Base-by-base conservation (phyloP, 1,140 invertebrate species). In the Drosophila dunni region DNA sequence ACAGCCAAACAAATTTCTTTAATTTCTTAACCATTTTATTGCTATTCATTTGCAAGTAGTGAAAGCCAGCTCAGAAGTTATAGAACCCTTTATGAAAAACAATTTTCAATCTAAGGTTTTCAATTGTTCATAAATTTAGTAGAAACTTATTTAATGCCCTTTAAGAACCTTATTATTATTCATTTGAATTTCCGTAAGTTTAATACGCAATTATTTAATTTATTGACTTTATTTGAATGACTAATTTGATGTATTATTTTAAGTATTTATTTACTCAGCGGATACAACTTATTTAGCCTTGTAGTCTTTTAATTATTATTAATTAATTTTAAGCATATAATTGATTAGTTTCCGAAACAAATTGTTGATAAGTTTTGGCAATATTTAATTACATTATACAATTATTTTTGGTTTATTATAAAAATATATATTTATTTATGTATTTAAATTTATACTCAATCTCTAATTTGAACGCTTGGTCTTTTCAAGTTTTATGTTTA, bases 1-100 rank as follows among this genome's bases (percentile, higher is more conserved):
- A 78, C 54, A 58, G 48, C 56, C 64, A 69, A 80, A 78, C 63
- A 71, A 79, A 68, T 57, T 67, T 66, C 56, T 9, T 50, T 50
- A 56, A 38, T 56, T 56, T 54, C 34, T 38, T 38, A 17, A 13
- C 13, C 34, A 38, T 56, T 54, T 56, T 40, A 54, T 34, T 58
- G 38, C 24, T 50, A 44, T 62, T 13, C 36, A 51, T 48, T 48
- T 56, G 36, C 45, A 54, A 45, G 51, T 38, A 72, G 69, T 68
- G 70, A 74, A 69, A 74, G 71, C 57, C 65, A 40, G n/a, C 11
- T 29, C 24, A 50, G 42, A 34, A 60, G 46, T 36, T 7, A 17
- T 70, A 75, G 58, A 75, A 75, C 58, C 38, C 9, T 60, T 51
- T 60, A 36, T 40, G 44, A 7, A 24, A 58, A 61, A 61, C 20